A percentile compares a stretch with the other conserved stretches of the same genome.
These are phyloP conservation scores for Melinaea menophilus DNA, from an alignment of 2,888 invertebrate genomes.

Conservation along the genomic window DNA sequence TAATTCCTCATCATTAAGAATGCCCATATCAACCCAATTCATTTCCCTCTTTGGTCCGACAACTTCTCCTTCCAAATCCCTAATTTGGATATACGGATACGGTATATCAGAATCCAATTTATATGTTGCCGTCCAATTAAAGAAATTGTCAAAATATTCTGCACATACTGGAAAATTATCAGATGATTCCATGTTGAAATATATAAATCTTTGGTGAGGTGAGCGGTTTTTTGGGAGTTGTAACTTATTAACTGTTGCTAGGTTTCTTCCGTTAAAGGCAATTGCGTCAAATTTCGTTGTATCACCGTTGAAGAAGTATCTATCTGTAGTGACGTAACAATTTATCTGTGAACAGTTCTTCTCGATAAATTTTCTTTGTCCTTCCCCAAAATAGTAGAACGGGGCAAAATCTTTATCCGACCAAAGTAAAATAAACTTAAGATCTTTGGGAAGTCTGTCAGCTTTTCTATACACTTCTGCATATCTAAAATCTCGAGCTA, in stretches of 20 bases:
- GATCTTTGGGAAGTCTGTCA: constrained; percentile 44
- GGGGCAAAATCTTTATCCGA: constrained; percentile 49
- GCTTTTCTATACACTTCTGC: constrained; percentile 54
- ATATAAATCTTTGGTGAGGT: constrained; percentile 60
- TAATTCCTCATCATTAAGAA: constrained; percentile 38
- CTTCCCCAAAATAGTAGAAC: constrained; percentile 48
- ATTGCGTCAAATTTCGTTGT: constrained; percentile 56
- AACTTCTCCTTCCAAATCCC: constrained; percentile 43
- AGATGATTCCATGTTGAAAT: constrained; percentile 62
- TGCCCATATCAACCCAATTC: constrained; percentile 41
- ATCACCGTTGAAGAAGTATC: constrained; percentile 46
- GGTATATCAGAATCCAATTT: constrained; percentile 63
- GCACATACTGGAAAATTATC: constrained; percentile 58
- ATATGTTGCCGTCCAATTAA: constrained; percentile 70
- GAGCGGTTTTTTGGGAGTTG: constrained; percentile 48
- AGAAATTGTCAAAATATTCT: constrained; percentile 52
- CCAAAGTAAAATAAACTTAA: constrained; percentile 64
- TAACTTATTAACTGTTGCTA: constrained; percentile 29
- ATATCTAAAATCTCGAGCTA: constrained; percentile 51
- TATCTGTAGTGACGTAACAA: constrained; percentile 57
- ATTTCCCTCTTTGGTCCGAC: constrained; percentile 55
- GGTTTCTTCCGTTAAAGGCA: constrained; percentile 58
- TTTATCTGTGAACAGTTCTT: constrained; percentile 58
- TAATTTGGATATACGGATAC: constrained; percentile 53
- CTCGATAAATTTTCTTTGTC: constrained; percentile 53